A percentile compares a stretch with the other conserved stretches of the same genome.
These are phyloP conservation scores for Hippocampus abdominalis DNA, from an alignment of 2,113 vertebrate species.

Conservation along the genomic window DNA sequence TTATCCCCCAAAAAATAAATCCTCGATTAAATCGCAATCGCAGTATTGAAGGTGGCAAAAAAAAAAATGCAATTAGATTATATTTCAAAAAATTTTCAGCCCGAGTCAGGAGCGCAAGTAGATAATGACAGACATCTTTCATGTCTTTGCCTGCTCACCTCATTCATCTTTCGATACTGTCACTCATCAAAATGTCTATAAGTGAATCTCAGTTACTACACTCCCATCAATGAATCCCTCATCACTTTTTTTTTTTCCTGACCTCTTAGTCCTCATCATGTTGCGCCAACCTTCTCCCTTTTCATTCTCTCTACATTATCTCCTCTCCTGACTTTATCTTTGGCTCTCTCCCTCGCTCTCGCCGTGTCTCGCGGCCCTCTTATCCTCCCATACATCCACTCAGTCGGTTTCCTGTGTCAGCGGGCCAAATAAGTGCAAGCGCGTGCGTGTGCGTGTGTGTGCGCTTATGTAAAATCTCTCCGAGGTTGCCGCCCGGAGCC, in stretches of 20 bases:
- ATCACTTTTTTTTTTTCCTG: slow-evolving; percentile 6
- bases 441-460: slow-evolving; percentile 22
- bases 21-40: too few species aligned
- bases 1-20: too few species aligned
- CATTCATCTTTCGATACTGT: slow-evolving; percentile 25
- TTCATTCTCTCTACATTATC: slow-evolving; percentile 3
- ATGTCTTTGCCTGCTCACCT: slow-evolving; percentile 8
- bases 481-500: not conserved
- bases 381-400: slow-evolving; percentile 55
- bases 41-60: too few species aligned
- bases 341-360: slow-evolving; percentile 5
- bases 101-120: slow-evolving; percentile 4
- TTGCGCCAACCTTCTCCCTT: slow-evolving; percentile 15
- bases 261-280: slow-evolving; percentile 27
- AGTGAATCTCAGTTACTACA: not conserved
- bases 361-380: slow-evolving; percentile 41
- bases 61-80: too few species aligned
- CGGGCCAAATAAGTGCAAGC: slow-evolving; percentile 47
- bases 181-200: not conserved
- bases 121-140: slow-evolving; percentile 53
- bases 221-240: slow-evolving; percentile 17
- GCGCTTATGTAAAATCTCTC: not conserved
- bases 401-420: slow-evolving; percentile 54
- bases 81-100: too few species aligned
- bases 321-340: slow-evolving; percentile 5